These are phyloP conservation scores for Xiphydria camelus DNA, from an alignment of 2,888 invertebrate genomes.

Conservation along the genomic window DNA sequence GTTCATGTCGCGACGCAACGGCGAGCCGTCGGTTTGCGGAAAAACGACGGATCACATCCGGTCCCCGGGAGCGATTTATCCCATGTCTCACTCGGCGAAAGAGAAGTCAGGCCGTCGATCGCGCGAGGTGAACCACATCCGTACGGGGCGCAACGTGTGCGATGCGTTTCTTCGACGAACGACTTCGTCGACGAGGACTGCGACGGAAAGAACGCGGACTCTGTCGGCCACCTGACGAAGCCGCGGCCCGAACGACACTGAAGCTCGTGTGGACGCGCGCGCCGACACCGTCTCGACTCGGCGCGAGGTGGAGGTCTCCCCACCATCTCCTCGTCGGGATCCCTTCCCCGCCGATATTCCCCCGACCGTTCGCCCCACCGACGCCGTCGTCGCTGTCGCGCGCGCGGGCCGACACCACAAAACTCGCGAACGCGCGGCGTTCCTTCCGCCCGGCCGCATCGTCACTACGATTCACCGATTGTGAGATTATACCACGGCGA, in stretches of 20 bases:
- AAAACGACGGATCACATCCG: no score
- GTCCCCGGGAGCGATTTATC: slow-evolving; percentile 6
- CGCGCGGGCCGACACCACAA: background rate
- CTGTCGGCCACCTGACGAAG: slow-evolving; percentile 35
- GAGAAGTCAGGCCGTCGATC: no score
- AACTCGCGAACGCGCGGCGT: background rate
- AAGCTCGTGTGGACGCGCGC: slow-evolving; percentile 40
- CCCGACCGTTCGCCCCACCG: slow-evolving; percentile 14
- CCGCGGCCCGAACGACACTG: slow-evolving; percentile 54
- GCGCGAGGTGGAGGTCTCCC: slow-evolving; percentile 23
- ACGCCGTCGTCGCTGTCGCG: slow-evolving; percentile 19
- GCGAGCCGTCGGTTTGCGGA: no score
- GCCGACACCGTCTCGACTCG: slow-evolving; percentile 45
- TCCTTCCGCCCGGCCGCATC: no score
- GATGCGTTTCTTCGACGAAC: no score
- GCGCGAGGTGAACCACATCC: no score
- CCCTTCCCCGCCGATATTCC: slow-evolving; percentile 14
- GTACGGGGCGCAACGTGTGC: no score
- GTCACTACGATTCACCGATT: no score
- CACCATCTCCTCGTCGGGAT: slow-evolving; percentile 18
- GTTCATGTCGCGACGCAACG: no score
- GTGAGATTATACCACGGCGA: no score
- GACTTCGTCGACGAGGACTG: no score
- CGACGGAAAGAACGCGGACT: background rate
- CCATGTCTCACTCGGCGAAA: slow-evolving; percentile 7